phyloP scores from a whole-genome alignment of 2,113 vertebrate genomes.

The Penelope pileata region DNA sequence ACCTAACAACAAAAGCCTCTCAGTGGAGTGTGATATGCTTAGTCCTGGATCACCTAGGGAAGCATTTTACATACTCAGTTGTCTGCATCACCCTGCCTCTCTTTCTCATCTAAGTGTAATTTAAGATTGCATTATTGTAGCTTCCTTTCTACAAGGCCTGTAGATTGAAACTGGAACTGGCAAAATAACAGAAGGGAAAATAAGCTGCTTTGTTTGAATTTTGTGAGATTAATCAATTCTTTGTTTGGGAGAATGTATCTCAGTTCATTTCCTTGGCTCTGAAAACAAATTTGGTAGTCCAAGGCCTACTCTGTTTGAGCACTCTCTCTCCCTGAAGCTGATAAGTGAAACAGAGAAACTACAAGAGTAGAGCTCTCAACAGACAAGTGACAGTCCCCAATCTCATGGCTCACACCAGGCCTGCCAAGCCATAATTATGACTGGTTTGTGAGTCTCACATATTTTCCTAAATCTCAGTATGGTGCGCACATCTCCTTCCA shows the following conservation, averaged over 20 bases:
- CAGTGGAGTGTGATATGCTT: neutral
- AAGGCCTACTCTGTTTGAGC: neutral
- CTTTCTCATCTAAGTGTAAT: neutral
- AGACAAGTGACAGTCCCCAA: neutral
- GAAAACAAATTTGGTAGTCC: neutral
- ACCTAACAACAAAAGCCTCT: conserved; percentile 3
- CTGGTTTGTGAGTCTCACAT: neutral
- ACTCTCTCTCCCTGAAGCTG: neutral
- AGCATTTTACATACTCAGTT: neutral
- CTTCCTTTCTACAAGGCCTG: neutral
- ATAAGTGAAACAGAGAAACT: neutral
- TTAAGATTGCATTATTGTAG: neutral
- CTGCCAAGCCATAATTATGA: neutral
- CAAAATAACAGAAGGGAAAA: neutral
- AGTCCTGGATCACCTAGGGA: neutral
- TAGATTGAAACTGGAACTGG: neutral
- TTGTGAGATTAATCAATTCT: neutral
- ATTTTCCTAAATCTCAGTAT: neutral
- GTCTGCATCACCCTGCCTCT: neutral
- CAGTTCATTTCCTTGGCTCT: neutral
- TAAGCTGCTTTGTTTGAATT: neutral
- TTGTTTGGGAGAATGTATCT: neutral
- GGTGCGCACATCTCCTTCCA: neutral
- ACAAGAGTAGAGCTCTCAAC: neutral
- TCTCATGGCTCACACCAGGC: neutral